Base-by-base conservation (phyloP, 2,797 vertebrate species). In the Moxostoma hubbsi region DNA sequence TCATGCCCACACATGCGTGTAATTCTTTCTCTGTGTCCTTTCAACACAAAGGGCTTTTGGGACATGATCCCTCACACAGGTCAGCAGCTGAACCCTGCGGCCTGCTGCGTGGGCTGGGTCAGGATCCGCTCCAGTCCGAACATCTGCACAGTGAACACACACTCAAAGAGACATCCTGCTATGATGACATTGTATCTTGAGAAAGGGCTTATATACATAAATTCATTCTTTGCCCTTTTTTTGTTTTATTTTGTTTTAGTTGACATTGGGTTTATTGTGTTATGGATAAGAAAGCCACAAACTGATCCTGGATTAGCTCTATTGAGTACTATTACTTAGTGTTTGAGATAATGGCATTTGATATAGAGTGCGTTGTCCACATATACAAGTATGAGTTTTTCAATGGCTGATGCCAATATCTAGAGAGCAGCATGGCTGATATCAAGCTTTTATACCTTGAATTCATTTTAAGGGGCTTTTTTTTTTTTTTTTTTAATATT, bases 31-130 rank as follows among this genome's bases (percentile, higher is more conserved):
- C 36, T 47, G 7, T 5, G 64, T 47, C 9, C 24, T 18, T 58
- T 4, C 43, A 63, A 53, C 45, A 79, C 66, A 75, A 78, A 75
- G 18, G 49, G 71, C 66, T 55, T 62, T 81, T 79, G 50, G 49
- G 75, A 79, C 4, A 2, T 24, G 12, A 15, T 1, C 12, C 13
- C 24, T 72, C 15, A 49, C 2, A 9, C 61, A 55, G 67, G 53
- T 80, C 45, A 53, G 18, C 59, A 50, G 43, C 18, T 36, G 2
- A 51, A 75, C 64, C 64, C 46, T 77, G 55, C 8, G 15, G 50
- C 63, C 62, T 45, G 18, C 13, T 76, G 55, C 15, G 9, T 80
- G 24, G 61, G 62, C 13, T n/a, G 50, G 73, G 73, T 80, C 45
- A 7, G 43, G 51, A 49, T 57, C 57, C 15, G 7, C 36, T 68